A percentile compares a stretch with the other conserved stretches of the same genome.
Conservation (phyloP, 2,888 invertebrate species). For the Pyrocoelia pectoralis region DNA sequence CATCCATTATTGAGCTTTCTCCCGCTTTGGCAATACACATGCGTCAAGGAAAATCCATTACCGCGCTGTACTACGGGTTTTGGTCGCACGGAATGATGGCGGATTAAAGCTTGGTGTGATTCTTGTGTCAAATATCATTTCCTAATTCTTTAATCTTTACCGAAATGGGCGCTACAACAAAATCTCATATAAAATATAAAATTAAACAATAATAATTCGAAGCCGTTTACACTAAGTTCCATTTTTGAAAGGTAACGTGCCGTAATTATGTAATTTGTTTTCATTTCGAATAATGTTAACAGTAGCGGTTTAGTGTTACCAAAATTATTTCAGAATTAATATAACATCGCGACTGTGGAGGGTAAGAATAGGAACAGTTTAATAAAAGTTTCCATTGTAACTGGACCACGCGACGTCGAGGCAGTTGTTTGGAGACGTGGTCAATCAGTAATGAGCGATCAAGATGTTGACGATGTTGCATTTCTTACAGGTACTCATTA, state of each 20-base stretch:
- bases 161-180: slow-evolving; percentile 30
- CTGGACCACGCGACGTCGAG: slow-evolving; percentile 60
- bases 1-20: slow-evolving; percentile 39
- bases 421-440: slow-evolving; percentile 62
- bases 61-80: slow-evolving; percentile 39
- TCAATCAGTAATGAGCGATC: slow-evolving; percentile 80
- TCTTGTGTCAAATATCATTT: slow-evolving; percentile 40
- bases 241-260: slow-evolving; percentile 2
- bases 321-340: slow-evolving; percentile 25
- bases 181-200: slow-evolving; percentile 35
- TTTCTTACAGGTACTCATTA: slow-evolving; percentile 80
- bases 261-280: slow-evolving; percentile 20
- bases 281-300: slow-evolving; percentile 6
- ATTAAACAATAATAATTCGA: slow-evolving; percentile 19
- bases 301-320: slow-evolving; percentile 21
- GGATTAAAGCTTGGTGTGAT: slow-evolving; percentile 39
- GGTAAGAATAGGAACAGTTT: slow-evolving; percentile 57
- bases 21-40: slow-evolving; percentile 37
- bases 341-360: slow-evolving; percentile 53
- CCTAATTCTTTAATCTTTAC: slow-evolving; percentile 24
- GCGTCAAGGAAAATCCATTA: slow-evolving; percentile 38
- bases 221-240: slow-evolving; percentile 1
- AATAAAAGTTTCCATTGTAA: slow-evolving; percentile 61
- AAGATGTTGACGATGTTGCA: slow-evolving; percentile 92
- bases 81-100: slow-evolving; percentile 35